Evolutionary conservation across 2,888 invertebrate genomes (phyloP).

Genomic region (Deilephila porcellus): DNA sequence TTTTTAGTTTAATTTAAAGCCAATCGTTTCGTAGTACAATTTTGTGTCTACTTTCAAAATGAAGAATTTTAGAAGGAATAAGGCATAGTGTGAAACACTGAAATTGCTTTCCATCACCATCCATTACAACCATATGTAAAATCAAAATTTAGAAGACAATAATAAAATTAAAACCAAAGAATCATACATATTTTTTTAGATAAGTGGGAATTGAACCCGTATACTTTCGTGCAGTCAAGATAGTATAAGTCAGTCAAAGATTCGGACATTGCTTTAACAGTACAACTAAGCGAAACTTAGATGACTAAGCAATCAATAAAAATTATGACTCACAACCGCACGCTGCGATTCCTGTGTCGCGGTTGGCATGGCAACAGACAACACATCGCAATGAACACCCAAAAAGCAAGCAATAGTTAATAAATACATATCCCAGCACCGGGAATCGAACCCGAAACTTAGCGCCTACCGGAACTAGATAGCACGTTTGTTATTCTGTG

Average conservation of each 20-base stretch:
- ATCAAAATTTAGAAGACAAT: too few species aligned
- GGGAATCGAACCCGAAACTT: not conserved
- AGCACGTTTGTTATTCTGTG: not conserved
- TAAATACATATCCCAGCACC: not conserved
- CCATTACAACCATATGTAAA: too few species aligned
- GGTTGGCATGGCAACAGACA: slow-evolving; percentile 3
- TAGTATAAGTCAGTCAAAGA: not conserved
- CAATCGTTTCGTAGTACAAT: too few species aligned
- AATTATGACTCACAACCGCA: not conserved
- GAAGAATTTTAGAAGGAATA: too few species aligned
- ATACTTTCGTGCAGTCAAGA: not conserved
- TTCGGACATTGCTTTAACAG: not conserved
- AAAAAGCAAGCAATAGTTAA: not conserved
- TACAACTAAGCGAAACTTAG: slow-evolving; percentile 6
- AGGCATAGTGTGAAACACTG: too few species aligned
- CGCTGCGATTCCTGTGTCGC: not conserved
- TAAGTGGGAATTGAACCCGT: not conserved
- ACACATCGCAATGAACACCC: slow-evolving; percentile 1
- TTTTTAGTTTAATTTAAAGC: too few species aligned
- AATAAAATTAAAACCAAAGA: too few species aligned
- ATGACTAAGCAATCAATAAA: slow-evolving; percentile 6
- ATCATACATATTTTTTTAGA: too few species aligned
- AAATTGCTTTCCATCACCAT: too few species aligned
- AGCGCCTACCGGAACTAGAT: not conserved
- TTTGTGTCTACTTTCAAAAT: too few species aligned